These are phyloP conservation scores for Caenorhabditis doughertyi DNA, from an alignment of 2,888 invertebrate genomes.

Conservation along the genomic window DNA sequence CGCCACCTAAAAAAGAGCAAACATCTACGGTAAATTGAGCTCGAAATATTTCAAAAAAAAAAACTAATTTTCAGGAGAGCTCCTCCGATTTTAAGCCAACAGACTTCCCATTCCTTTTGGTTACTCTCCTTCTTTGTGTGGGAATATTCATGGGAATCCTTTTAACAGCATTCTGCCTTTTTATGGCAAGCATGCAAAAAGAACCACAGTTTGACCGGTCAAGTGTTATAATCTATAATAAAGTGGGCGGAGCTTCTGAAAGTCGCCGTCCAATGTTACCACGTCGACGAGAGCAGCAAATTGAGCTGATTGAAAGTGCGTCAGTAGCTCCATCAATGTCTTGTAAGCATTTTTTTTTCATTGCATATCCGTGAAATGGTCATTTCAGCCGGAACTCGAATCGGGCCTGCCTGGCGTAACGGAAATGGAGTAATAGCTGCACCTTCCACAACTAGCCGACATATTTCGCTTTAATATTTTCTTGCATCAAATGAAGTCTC, in stretches of 20 bases:
- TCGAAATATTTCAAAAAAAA: background rate
- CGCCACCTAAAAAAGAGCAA: constrained; percentile 17
- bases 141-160: constrained; percentile 58
- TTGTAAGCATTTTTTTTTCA: constrained; percentile 20
- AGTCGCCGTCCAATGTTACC: constrained; percentile 38
- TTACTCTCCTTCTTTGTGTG: constrained; percentile 55
- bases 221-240: constrained; percentile 50
- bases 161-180: constrained; percentile 46
- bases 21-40: constrained; percentile 30
- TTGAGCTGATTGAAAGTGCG: constrained; percentile 37
- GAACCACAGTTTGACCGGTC: constrained; percentile 61
- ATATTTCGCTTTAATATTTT: constrained; percentile 43
- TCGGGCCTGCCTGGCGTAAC: constrained; percentile 43
- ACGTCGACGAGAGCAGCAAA: constrained; percentile 41
- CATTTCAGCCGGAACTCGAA: constrained; percentile 28
- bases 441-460: constrained; percentile 22
- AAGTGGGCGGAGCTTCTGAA: constrained; percentile 5
- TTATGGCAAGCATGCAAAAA: constrained; percentile 33
- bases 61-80: constrained; percentile 5
- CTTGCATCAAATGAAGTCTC: background rate
- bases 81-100: constrained; percentile 14
- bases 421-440: constrained; percentile 2
- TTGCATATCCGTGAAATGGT: background rate
- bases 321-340: constrained; percentile 44
- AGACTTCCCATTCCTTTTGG: constrained; percentile 51